phyloP scores from a whole-genome alignment of 2,888 invertebrate genomes.

The Hypomecis punctinalis region DNA sequence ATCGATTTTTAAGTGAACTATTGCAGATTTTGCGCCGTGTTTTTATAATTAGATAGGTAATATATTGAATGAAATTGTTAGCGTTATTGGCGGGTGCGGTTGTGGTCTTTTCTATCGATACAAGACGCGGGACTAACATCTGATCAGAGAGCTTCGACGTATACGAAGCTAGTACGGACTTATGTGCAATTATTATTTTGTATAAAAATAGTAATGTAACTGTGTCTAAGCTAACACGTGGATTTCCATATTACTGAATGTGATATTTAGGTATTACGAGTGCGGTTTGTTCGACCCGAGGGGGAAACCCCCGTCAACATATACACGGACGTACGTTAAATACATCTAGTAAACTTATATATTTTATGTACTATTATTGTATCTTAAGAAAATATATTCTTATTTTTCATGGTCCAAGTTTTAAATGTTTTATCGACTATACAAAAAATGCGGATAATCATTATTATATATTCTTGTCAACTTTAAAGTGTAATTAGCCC shows the following conservation, averaged over 20 bases:
- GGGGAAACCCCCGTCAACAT: conserved; percentile 58
- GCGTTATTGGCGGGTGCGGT: conserved; percentile 73
- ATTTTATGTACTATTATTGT: conserved; percentile 85
- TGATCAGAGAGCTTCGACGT: conserved; percentile 61
- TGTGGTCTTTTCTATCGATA: conserved; percentile 63
- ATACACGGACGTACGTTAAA: conserved; percentile 77
- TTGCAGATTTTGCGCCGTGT: conserved; percentile 84
- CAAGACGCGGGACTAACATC: conserved; percentile 49
- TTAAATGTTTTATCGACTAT: conserved; percentile 86
- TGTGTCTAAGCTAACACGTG: conserved; percentile 84
- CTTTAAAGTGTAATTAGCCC: conserved; percentile 80
- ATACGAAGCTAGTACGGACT: conserved; percentile 70
- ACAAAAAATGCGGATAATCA: conserved; percentile 84
- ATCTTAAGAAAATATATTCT: conserved; percentile 85
- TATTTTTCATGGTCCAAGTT: conserved; percentile 86
- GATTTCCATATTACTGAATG: conserved; percentile 86
- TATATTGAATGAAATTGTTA: conserved; percentile 85
- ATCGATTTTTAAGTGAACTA: conserved; percentile 83
- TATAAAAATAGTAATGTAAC: conserved; percentile 82
- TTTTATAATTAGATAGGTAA: conserved; percentile 86
- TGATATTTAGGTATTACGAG: conserved; percentile 85
- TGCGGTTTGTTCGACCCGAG: conserved; percentile 73
- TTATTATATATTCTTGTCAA: conserved; percentile 81
- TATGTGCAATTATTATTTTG: conserved; percentile 86
- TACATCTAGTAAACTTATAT: conserved; percentile 84